Evolutionary conservation across 1,140 invertebrate species (phyloP), one percentile per base, ranked within the genome.

Genomic region (Yoshiicerus persimilis): DNA sequence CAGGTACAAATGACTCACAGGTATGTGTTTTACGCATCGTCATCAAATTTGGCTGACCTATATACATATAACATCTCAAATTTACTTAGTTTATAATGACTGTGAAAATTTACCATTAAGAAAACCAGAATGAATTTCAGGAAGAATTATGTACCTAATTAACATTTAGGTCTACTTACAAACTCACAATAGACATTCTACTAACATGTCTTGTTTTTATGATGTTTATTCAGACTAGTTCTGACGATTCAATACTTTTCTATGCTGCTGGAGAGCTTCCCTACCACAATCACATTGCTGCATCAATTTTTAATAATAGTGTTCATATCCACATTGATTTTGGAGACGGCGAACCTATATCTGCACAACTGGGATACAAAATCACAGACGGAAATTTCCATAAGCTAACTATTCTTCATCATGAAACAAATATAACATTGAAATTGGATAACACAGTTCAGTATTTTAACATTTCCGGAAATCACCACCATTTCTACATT

Each of bases 251-350:
- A 4, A 96, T 95, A 1, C 91, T 97, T 47, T 96, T 97, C 91
- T 97, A 97, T 92, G 96, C 96, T 16, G 96, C 96, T 88, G 97
- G 97, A 11, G 96, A 97, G 91, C 96, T 96, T 47, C 95, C 96
- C 2, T 95, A 95, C 90, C 94, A 96, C 91, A 96, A 97, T 92
- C 97, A 97, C 91, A 95, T 97, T 13, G 96, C 96, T 20, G 95
- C 96, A 0, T 96, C 96, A 1, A 95, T 98, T 90, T 94, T 95
- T 88, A 96, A 97, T 91, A 95, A 95, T 32, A 95, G 95, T 70
- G 94, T 98, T 4, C 94, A 96, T 87, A 94, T 98, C 41, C 95
- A 97, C 92, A 94, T 97, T 86, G 96, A 97, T 91, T 95, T 98
- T 91, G 97, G 97, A 0, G 95, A 96, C 91, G 95, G 95, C 94